phyloP scores from a whole-genome alignment of 2,797 vertebrate species.

The Threskiornis aethiopicus region DNA sequence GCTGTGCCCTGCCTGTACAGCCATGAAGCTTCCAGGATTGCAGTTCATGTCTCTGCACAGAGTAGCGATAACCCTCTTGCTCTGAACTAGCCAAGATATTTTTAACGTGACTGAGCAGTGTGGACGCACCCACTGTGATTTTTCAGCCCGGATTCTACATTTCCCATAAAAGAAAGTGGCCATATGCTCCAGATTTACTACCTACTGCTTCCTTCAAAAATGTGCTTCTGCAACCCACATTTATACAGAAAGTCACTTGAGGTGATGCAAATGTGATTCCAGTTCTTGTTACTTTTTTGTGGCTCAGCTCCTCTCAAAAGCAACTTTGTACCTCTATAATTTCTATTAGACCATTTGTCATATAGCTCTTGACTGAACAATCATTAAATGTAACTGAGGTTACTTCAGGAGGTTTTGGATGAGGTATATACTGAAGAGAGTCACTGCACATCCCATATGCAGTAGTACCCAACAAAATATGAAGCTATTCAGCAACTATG shows the following conservation, averaged over 20 bases:
- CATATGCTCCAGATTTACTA: slow-evolving; percentile 57
- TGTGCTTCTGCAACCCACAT: slow-evolving; percentile 18
- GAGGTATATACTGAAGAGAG: background rate
- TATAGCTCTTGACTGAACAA: background rate
- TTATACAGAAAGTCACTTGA: slow-evolving; percentile 2
- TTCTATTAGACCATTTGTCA: background rate
- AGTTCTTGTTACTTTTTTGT: background rate
- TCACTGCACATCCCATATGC: background rate
- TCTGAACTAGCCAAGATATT: slow-evolving; percentile 1
- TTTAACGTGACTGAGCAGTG: slow-evolving; percentile 10
- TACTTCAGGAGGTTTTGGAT: background rate
- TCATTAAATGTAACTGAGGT: background rate
- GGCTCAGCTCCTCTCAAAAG: background rate
- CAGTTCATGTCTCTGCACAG: background rate
- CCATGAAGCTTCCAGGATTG: background rate
- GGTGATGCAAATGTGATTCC: slow-evolving; percentile 12
- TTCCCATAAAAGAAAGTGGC: slow-evolving; percentile 24
- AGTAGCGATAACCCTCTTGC: background rate
- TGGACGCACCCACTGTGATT: background rate
- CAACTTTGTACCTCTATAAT: background rate
- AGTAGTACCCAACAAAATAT: background rate
- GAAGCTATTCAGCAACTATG: background rate
- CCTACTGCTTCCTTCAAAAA: slow-evolving; percentile 31
- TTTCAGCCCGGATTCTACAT: background rate
- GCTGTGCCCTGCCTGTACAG: background rate